Evolutionary conservation across 2,797 vertebrate genomes (phyloP).

Genomic region (Gobio occitaniae): DNA sequence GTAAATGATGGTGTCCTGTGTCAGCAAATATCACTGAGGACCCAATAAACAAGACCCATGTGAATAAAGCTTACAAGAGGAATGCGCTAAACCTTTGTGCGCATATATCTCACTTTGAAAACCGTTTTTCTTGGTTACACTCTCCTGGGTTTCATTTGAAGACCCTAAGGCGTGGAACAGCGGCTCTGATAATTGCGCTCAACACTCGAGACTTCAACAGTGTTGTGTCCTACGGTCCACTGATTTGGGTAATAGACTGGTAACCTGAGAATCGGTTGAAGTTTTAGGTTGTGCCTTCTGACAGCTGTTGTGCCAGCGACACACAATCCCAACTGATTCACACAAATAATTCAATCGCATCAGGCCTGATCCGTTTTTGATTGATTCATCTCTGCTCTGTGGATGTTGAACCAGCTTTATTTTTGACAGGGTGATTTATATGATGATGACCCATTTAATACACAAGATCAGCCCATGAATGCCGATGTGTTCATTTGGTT

Average conservation of each 20-base stretch:
- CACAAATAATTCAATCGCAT: slow-evolving; percentile 27
- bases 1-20: slow-evolving; percentile 7
- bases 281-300: slow-evolving; percentile 47
- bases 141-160: slow-evolving; percentile 48
- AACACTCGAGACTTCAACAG: slow-evolving; percentile 40
- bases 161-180: slow-evolving; percentile 36
- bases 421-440: slow-evolving; percentile 23
- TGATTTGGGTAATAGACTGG: slow-evolving; percentile 47
- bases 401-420: slow-evolving; percentile 12
- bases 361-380: slow-evolving; percentile 27
- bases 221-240: slow-evolving; percentile 41
- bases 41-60: slow-evolving; percentile 21
- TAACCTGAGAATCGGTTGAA: slow-evolving; percentile 28
- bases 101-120: slow-evolving; percentile 39
- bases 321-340: slow-evolving; percentile 42
- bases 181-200: slow-evolving; percentile 47
- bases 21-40: slow-evolving; percentile 27
- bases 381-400: slow-evolving; percentile 26
- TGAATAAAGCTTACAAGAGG: slow-evolving; percentile 14
- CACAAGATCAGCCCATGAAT: slow-evolving; percentile 19
- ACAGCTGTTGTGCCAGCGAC: slow-evolving; percentile 29
- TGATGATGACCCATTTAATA: slow-evolving; percentile 16
- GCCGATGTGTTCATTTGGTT: not conserved
- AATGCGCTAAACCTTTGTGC: slow-evolving; percentile 37
- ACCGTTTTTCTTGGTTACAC: slow-evolving; percentile 17